Percentiles rank a stretch among this genome's conserved stretches.
Conservation (phyloP, 1,140 invertebrate species). For the Drosophila sp. region DNA sequence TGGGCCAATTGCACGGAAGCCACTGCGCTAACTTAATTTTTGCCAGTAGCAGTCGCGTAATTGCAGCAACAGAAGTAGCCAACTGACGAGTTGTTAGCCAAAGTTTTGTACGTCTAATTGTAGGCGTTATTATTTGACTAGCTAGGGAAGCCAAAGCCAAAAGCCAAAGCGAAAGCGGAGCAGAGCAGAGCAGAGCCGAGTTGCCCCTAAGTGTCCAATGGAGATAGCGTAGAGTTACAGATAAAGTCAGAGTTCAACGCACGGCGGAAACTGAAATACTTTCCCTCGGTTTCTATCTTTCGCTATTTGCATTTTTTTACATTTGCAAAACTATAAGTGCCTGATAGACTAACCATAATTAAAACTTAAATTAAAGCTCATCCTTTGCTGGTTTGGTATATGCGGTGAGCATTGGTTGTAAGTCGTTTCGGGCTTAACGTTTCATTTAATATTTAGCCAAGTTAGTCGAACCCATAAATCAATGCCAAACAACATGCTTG, state of each 20-base stretch:
- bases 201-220: background rate
- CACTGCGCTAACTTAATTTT: slow-evolving; percentile 71
- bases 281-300: background rate
- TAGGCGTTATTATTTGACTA: slow-evolving; percentile 72
- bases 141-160: slow-evolving; percentile 13
- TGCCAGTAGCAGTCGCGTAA: slow-evolving; percentile 59
- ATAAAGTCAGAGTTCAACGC: slow-evolving; percentile 29
- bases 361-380: slow-evolving; percentile 60
- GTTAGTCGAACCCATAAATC: slow-evolving; percentile 72
- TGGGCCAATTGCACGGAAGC: slow-evolving; percentile 45
- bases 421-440: slow-evolving; percentile 59
- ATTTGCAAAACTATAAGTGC: slow-evolving; percentile 4
- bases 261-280: background rate
- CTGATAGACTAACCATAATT: slow-evolving; percentile 42
- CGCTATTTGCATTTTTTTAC: slow-evolving; percentile 21
- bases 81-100: slow-evolving; percentile 57
- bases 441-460: slow-evolving; percentile 80
- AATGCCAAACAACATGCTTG: slow-evolving; percentile 71
- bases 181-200: too few relatives aligned
- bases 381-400: too few relatives aligned
- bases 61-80: slow-evolving; percentile 52
- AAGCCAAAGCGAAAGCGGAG: background rate
- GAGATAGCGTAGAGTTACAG: background rate
- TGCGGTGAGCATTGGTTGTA: too few relatives aligned
- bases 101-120: slow-evolving; percentile 73